Evolutionary conservation across 2,888 invertebrate genomes (phyloP).

Genomic region (Cephus pulcher): DNA sequence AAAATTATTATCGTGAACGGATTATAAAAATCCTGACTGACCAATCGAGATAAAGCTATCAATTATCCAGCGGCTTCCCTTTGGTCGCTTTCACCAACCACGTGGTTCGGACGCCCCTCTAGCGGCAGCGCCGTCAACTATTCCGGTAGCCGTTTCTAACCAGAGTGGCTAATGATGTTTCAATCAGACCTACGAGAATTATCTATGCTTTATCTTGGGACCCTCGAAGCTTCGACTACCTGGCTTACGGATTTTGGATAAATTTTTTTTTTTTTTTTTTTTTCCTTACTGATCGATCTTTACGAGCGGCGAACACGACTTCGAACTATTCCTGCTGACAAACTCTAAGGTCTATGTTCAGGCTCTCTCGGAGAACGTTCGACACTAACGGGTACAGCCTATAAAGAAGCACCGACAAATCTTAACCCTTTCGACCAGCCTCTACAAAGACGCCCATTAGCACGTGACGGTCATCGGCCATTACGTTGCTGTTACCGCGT

Average conservation of each 20-base stretch:
- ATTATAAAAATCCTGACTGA: constrained; percentile 23
- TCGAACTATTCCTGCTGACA: neutral
- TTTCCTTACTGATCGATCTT: neutral
- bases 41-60: constrained; percentile 23
- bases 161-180: neutral
- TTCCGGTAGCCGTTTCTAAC: neutral
- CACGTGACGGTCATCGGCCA: neutral
- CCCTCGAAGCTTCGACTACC: neutral
- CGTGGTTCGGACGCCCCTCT: neutral
- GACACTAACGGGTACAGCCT: neutral
- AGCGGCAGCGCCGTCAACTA: neutral
- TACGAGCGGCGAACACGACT: neutral
- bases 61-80: constrained; percentile 15
- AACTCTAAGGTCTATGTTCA: neutral
- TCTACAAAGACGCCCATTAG: neutral
- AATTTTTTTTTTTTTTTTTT: no score
- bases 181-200: neutral
- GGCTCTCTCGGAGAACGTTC: neutral
- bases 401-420: neutral
- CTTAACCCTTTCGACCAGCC: neutral
- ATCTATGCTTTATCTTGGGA: neutral
- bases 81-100: constrained; percentile 17
- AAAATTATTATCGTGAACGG: constrained; percentile 22
- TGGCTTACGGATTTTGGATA: neutral
- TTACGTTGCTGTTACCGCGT: neutral